Evolutionary conservation across 1,140 invertebrate genomes (phyloP).

Genomic region (Drosophila jambulina): DNA sequence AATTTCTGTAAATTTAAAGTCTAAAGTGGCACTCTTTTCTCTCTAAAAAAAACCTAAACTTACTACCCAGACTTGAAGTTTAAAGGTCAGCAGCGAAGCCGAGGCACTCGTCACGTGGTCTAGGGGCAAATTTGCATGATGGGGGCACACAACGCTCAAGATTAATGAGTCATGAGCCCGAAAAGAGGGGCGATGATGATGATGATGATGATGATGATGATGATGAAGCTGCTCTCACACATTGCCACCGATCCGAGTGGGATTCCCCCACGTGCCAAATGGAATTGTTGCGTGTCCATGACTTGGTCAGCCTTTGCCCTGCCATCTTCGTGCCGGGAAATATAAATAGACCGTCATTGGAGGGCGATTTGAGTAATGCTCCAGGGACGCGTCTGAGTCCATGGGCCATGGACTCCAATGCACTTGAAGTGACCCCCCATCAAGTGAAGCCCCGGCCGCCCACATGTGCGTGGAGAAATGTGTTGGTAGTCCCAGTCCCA

Average conservation of each 20-base stretch:
- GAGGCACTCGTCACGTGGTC: slow-evolving; percentile 22
- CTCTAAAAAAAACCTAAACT: not conserved
- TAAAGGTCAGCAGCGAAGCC: not conserved
- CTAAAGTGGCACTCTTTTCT: not conserved
- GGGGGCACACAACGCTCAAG: slow-evolving; percentile 11
- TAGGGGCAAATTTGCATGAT: slow-evolving; percentile 28
- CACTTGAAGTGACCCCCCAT: slow-evolving; percentile 16
- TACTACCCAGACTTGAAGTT: not conserved
- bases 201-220: slow-evolving; percentile 1
- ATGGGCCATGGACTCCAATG: not conserved
- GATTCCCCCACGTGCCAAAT: slow-evolving; percentile 21
- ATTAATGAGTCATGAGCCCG: slow-evolving; percentile 31
- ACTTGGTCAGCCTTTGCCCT: slow-evolving; percentile 10
- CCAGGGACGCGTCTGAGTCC: slow-evolving; percentile 20
- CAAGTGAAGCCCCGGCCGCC: not conserved
- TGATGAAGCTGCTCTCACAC: slow-evolving; percentile 5
- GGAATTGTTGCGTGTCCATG: slow-evolving; percentile 31
- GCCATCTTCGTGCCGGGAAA: slow-evolving; percentile 33
- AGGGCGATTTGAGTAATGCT: slow-evolving; percentile 50
- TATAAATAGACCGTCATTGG: slow-evolving; percentile 31
- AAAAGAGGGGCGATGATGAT: slow-evolving; percentile 2
- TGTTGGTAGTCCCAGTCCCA: not conserved
- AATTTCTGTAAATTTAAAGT: not conserved
- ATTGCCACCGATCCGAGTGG: not conserved
- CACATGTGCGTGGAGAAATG: not conserved